Percentiles rank a stretch among this genome's conserved stretches.
These are phyloP conservation scores for Pitta sordida DNA, from an alignment of 2,113 vertebrate species.

Conservation along the genomic window DNA sequence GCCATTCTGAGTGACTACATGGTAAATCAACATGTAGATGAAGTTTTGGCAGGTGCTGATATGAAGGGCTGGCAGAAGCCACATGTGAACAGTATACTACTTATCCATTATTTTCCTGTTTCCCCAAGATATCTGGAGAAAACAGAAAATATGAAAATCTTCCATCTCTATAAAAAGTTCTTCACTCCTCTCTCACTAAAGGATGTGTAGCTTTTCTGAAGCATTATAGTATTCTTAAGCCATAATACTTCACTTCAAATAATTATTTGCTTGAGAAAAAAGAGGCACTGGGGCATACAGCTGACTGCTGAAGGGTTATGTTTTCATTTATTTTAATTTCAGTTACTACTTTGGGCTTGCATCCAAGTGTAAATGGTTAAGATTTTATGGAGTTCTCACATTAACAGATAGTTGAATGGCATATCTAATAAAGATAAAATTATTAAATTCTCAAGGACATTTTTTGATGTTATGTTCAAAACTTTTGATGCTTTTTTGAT, in stretches of 20 bases:
- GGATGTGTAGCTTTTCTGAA: not conserved
- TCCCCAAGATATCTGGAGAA: not conserved
- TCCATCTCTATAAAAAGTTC: not conserved
- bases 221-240: not conserved
- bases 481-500: not conserved
- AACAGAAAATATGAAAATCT: not conserved
- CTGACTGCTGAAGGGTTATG: not conserved
- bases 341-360: not conserved
- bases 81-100: not conserved
- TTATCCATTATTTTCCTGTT: not conserved
- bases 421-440: not conserved
- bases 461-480: constrained; percentile 4
- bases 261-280: not conserved
- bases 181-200: not conserved
- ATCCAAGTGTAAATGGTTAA: not conserved
- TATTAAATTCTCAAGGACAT: not conserved
- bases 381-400: not conserved
- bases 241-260: not conserved
- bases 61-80: not conserved
- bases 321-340: not conserved
- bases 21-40: not conserved
- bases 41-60: not conserved
- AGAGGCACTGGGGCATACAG: not conserved
- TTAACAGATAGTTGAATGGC: not conserved
- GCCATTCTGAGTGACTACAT: not conserved